Percentiles rank a stretch among this genome's conserved stretches.
These are phyloP conservation scores for Electrophaes corylata DNA, from an alignment of 2,888 invertebrate genomes.

Conservation along the genomic window DNA sequence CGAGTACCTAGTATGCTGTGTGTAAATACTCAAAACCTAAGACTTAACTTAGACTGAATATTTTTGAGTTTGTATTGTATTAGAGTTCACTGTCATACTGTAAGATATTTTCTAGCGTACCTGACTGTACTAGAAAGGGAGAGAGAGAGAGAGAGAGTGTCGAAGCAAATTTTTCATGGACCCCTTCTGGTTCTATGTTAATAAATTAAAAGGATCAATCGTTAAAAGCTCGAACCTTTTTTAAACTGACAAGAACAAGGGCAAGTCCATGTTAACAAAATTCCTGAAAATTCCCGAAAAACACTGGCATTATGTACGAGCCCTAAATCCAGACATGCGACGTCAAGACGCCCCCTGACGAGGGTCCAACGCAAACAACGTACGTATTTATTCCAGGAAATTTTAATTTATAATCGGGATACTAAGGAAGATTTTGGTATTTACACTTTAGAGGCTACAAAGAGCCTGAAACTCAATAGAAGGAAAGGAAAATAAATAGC, in stretches of 20 bases:
- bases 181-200: too few relatives aligned
- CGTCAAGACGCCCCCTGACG: slow-evolving; percentile 24
- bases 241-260: slow-evolving; percentile 17
- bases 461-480: too few relatives aligned
- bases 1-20: too few relatives aligned
- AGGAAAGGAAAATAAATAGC: too few relatives aligned
- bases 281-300: slow-evolving; percentile 17
- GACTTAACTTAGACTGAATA: too few relatives aligned
- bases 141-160: too few relatives aligned
- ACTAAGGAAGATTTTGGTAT: slow-evolving; percentile 18
- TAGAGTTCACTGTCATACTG: too few relatives aligned
- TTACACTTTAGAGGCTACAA: slow-evolving; percentile 4
- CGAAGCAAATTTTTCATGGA: too few relatives aligned
- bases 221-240: neutral
- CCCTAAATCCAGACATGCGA: slow-evolving; percentile 22
- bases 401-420: slow-evolving; percentile 31
- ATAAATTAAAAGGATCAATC: neutral
- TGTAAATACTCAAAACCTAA: too few relatives aligned
- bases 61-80: too few relatives aligned
- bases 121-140: too few relatives aligned
- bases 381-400: slow-evolving; percentile 20
- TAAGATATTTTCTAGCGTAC: too few relatives aligned
- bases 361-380: slow-evolving; percentile 30
- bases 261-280: slow-evolving; percentile 18
- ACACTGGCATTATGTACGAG: slow-evolving; percentile 17